Conservation (phyloP, 1,140 invertebrate species). For the Drosophila asahinai region DNA sequence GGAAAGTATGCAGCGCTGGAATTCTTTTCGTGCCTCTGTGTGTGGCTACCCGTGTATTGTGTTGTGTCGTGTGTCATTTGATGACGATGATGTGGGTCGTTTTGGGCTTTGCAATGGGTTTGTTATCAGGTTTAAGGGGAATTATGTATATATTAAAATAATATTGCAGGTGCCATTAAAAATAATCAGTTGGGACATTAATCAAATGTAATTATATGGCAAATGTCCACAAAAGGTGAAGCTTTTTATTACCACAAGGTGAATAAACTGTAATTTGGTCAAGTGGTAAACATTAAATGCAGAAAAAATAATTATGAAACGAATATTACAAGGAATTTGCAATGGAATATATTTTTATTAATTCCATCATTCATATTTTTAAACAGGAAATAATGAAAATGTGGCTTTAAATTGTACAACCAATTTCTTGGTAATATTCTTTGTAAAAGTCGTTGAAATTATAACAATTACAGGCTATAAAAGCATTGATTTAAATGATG, state of each 20-base stretch:
- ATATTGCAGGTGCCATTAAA: constrained; percentile 13
- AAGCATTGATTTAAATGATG: too few relatives aligned
- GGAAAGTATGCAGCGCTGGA: constrained; percentile 59
- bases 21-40: constrained; percentile 35
- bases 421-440: too few relatives aligned
- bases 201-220: constrained; percentile 14
- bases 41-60: neutral
- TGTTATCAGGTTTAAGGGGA: neutral
- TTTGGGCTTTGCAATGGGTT: constrained; percentile 10
- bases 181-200: constrained; percentile 16
- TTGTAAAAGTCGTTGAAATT: too few relatives aligned
- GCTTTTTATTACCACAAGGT: constrained; percentile 17
- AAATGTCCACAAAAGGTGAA: constrained; percentile 15
- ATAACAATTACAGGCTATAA: too few relatives aligned
- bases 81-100: constrained; percentile 17
- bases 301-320: neutral
- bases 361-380: too few relatives aligned
- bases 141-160: constrained; percentile 4
- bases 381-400: too few relatives aligned
- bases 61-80: constrained; percentile 3
- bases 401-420: too few relatives aligned
- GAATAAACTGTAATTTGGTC: constrained; percentile 19
- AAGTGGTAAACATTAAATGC: neutral
- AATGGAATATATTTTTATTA: neutral
- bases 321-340: neutral